Percentiles rank a stretch among this genome's conserved stretches.
Evolutionary conservation across 2,888 invertebrate genomes (phyloP).

Genomic region (Aphodius sticticus): DNA sequence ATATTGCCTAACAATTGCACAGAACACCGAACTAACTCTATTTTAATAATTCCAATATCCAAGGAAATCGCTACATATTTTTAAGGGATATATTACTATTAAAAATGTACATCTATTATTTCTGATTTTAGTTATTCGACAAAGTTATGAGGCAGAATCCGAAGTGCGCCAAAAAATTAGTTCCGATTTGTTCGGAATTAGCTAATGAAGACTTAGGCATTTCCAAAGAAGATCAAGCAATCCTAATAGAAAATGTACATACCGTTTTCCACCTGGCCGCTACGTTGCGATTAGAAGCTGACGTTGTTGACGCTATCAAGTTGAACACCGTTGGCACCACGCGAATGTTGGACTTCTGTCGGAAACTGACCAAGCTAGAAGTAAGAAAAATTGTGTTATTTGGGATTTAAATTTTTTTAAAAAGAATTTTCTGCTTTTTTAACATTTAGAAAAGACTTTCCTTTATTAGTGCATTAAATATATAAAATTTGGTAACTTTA

Average conservation of each 20-base stretch:
- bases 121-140: conserved; percentile 63
- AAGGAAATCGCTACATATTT: too few species aligned
- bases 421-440: neutral
- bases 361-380: conserved; percentile 41
- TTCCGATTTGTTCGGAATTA: conserved; percentile 70
- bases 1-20: too few species aligned
- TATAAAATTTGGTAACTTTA: too few species aligned
- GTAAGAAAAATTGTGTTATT: conserved; percentile 32
- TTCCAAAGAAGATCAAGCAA: conserved; percentile 63
- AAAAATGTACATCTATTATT: neutral
- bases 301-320: conserved; percentile 66
- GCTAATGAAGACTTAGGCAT: conserved; percentile 58
- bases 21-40: too few species aligned
- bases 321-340: conserved; percentile 68
- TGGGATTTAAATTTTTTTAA: neutral
- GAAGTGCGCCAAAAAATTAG: conserved; percentile 68
- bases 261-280: conserved; percentile 74
- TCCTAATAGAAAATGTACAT: conserved; percentile 61
- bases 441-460: neutral
- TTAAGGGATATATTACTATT: too few species aligned
- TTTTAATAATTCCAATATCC: too few species aligned
- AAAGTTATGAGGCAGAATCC: conserved; percentile 65
- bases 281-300: conserved; percentile 70
- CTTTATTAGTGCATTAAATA: too few species aligned
- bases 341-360: conserved; percentile 60